A percentile compares a stretch with the other conserved stretches of the same genome.
Conservation (phyloP, 1,140 invertebrate species). For the Stenopsyche tienmushanensis region DNA sequence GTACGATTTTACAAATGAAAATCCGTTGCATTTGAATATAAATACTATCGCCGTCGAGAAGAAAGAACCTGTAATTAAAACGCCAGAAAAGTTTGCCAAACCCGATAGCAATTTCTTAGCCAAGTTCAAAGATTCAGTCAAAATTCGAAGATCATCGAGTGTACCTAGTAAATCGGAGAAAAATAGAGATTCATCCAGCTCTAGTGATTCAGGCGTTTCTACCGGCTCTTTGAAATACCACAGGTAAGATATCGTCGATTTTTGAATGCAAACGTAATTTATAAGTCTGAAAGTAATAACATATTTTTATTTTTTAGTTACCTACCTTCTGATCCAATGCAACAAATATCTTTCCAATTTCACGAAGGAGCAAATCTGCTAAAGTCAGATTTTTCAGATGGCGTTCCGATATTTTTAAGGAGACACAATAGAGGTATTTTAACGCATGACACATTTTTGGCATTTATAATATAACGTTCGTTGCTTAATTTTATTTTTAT, state of each 20-base stretch:
- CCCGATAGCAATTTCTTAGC: slow-evolving; percentile 48
- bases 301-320: slow-evolving; percentile 64
- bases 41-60: not conserved
- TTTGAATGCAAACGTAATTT: slow-evolving; percentile 62
- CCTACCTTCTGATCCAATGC: slow-evolving; percentile 72
- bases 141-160: slow-evolving; percentile 73
- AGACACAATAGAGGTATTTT: slow-evolving; percentile 44
- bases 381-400: slow-evolving; percentile 71
- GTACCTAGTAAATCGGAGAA: slow-evolving; percentile 67
- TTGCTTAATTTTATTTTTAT: not conserved
- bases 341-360: slow-evolving; percentile 71
- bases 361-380: slow-evolving; percentile 63
- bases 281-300: slow-evolving; percentile 48
- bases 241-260: slow-evolving; percentile 63
- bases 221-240: slow-evolving; percentile 64
- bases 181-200: slow-evolving; percentile 72
- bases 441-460: not conserved
- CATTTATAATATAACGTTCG: not conserved
- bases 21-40: not conserved
- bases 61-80: slow-evolving; percentile 45
- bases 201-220: slow-evolving; percentile 73
- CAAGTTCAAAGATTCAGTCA: slow-evolving; percentile 59
- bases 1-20: not conserved
- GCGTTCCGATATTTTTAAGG: slow-evolving; percentile 56
- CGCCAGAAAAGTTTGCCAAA: slow-evolving; percentile 44